Evolutionary conservation across 2,888 invertebrate species (phyloP).

Genomic region (Brenthis ino): DNA sequence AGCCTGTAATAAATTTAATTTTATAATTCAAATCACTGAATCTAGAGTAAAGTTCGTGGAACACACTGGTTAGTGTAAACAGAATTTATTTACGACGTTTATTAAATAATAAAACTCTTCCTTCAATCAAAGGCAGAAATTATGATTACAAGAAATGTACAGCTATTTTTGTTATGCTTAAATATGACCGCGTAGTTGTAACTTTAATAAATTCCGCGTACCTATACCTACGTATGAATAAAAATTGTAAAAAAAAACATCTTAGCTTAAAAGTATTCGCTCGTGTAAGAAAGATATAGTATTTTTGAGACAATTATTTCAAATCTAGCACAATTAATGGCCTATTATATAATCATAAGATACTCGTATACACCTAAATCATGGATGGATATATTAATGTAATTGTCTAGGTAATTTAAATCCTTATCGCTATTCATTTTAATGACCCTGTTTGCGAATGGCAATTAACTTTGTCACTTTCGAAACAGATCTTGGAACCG

Average conservation of each 20-base stretch:
- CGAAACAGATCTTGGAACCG: slow-evolving; percentile 33
- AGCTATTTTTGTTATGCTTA: slow-evolving; percentile 11
- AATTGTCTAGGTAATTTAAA: slow-evolving; percentile 17
- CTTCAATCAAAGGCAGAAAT: slow-evolving; percentile 23
- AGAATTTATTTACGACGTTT: slow-evolving; percentile 29
- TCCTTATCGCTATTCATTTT: slow-evolving; percentile 13
- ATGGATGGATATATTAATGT: not conserved
- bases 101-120: slow-evolving; percentile 27
- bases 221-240: too few species aligned
- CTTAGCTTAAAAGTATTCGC: too few species aligned
- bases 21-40: slow-evolving; percentile 11
- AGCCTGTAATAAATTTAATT: not conserved
- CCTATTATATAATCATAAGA: not conserved
- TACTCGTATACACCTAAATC: not conserved
- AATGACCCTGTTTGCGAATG: slow-evolving; percentile 25
- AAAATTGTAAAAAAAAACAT: too few species aligned
- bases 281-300: too few species aligned
- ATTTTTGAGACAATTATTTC: too few species aligned
- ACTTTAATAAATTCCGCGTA: not conserved
- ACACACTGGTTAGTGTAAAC: slow-evolving; percentile 19
- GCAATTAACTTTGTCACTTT: slow-evolving; percentile 35
- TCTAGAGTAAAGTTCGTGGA: slow-evolving; percentile 16
- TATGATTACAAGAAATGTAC: slow-evolving; percentile 10
- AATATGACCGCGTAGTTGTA: not conserved
- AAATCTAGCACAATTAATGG: too few species aligned